Percentiles rank a stretch among this genome's conserved stretches.
Evolutionary conservation across 2,888 invertebrate species (phyloP).

Genomic region (Rhagonycha fulva): DNA sequence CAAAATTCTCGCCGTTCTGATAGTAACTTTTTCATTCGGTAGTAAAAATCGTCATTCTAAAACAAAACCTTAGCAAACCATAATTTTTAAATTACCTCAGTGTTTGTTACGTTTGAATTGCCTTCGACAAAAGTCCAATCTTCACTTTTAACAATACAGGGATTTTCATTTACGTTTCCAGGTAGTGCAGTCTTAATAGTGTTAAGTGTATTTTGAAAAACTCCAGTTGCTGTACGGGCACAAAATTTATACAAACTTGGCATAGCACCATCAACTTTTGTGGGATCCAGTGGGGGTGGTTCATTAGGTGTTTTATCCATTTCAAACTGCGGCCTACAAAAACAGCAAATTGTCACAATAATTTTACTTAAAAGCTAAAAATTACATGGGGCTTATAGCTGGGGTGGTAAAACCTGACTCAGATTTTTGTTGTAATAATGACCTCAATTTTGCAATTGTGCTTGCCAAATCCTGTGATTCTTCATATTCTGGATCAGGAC

Average conservation of each 20-base stretch:
- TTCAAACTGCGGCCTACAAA: constrained; percentile 35
- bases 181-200: constrained; percentile 73
- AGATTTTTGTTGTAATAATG: constrained; percentile 64
- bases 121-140: constrained; percentile 58
- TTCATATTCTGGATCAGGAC: constrained; percentile 69
- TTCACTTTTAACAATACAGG: constrained; percentile 46
- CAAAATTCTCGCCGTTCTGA: constrained; percentile 62
- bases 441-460: constrained; percentile 71
- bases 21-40: constrained; percentile 59
- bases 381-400: constrained; percentile 53
- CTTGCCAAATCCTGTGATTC: constrained; percentile 74
- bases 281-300: constrained; percentile 35
- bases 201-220: constrained; percentile 70
- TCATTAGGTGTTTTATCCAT: constrained; percentile 34
- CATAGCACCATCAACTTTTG: constrained; percentile 51
- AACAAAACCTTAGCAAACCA: constrained; percentile 12
- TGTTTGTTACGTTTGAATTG: constrained; percentile 50
- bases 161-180: constrained; percentile 56
- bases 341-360: not conserved
- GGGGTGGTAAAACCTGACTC: constrained; percentile 52
- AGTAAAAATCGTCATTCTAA: constrained; percentile 54
- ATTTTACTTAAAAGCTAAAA: not conserved
- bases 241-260: constrained; percentile 64
- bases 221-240: constrained; percentile 77
- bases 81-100: constrained; percentile 6